A percentile compares a stretch with the other conserved stretches of the same genome.
phyloP scores from a whole-genome alignment of 2,797 vertebrate species.

The Aphelocoma californica region DNA sequence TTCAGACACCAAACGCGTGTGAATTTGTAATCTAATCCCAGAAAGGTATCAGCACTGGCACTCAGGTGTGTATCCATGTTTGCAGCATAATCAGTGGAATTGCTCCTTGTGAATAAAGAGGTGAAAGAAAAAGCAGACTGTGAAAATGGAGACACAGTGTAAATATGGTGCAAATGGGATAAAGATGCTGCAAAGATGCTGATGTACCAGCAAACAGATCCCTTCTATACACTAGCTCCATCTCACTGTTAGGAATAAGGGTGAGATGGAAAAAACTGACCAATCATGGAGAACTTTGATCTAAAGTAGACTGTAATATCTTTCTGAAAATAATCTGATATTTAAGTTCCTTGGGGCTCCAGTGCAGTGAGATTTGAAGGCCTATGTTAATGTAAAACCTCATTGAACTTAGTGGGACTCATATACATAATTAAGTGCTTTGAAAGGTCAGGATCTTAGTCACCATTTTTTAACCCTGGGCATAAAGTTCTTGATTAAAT shows the following conservation, averaged over 20 bases:
- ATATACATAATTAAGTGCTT: not conserved
- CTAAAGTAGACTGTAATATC: not conserved
- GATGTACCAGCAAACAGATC: not conserved
- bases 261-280: not conserved
- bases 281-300: not conserved
- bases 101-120: not conserved
- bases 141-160: not conserved
- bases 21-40: constrained; percentile 25
- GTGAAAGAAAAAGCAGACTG: not conserved
- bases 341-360: not conserved
- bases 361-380: not conserved
- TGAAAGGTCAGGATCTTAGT: not conserved
- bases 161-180: not conserved
- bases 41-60: not conserved
- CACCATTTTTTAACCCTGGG: not conserved
- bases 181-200: not conserved
- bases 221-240: not conserved
- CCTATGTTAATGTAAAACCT: not conserved
- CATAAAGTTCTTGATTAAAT: not conserved
- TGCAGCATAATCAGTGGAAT: not conserved
- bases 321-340: not conserved
- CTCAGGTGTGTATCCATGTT: not conserved
- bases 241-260: not conserved
- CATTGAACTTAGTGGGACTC: not conserved
- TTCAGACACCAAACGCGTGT: not conserved